Evolutionary conservation across 1,140 invertebrate genomes (phyloP), one percentile per base, ranked within the genome.

Genomic region (Laupala kohalensis): DNA sequence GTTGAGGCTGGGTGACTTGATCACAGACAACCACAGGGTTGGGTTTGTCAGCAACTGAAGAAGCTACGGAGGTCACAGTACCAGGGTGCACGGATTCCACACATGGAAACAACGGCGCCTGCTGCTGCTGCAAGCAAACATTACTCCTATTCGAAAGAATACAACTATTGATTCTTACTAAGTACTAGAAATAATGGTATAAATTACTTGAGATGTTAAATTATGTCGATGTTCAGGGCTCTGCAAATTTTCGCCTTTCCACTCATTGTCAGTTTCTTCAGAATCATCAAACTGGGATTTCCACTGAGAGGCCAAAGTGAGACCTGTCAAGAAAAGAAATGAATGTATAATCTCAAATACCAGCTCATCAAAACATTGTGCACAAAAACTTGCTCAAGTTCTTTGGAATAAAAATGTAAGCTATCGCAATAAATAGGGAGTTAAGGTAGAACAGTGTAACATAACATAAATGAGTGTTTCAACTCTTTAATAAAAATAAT

Each of bases 201-300:
- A 53, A 13, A 53, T 53, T 68, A 77, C 76, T 63, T 75, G 75
- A 69, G 72, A 68, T 25, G 67, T 73, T 9, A 65, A 25, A 71
- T 69, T 70, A 23, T 75, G 75, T 6, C 78, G 80, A 77, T 90
- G 88, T 75, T 90, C 89, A 0, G 89, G 89, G 78, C 88, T 90
- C 73, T 87, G 86, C 27, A 88, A 77, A 75, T 87, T 86, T 73
- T 95, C 93, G 69, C 89, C 90, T 78, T 93, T 93, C 91, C 92
- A 93, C 79, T 96, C 93, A 79, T 95, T 94, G 79, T 96, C 93
- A 0, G 92, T 93, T 53, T 78, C 76, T 75, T 96, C 94, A 0
- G 93, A 95, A 78, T 96, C 94, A 78, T 96, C 93, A 77, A 96
- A 96, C 77, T 95, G 93, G 3, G 92, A 95, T 78, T 96, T 95